Percentiles rank a stretch among this genome's conserved stretches.
Conservation (phyloP, 1,140 invertebrate species). For the Eurosta solidaginis region DNA sequence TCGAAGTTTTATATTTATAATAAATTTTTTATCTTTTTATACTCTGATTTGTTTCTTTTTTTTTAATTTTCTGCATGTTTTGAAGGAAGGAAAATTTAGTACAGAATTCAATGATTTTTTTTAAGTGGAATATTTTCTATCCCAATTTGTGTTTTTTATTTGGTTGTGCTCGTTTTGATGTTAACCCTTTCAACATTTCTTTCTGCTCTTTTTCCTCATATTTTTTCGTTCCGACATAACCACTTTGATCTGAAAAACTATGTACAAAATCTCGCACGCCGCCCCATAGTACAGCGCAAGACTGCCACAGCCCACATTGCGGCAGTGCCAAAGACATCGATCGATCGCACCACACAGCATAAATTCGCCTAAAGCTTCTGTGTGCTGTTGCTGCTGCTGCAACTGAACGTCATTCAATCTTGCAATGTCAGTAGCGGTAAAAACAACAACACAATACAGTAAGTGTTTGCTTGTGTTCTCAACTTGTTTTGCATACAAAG, state of each 20-base stretch:
- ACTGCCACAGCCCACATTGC: slow-evolving; percentile 1
- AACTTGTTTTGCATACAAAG: slow-evolving; percentile 27
- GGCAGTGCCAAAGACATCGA: neutral
- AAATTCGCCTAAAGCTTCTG: slow-evolving; percentile 35
- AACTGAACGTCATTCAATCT: neutral
- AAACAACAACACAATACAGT: neutral
- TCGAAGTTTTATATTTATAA: too few species aligned
- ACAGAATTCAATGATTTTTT: too few species aligned
- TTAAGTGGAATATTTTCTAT: too few species aligned
- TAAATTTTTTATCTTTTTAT: too few species aligned
- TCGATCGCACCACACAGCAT: slow-evolving; percentile 32
- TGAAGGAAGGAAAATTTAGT: too few species aligned
- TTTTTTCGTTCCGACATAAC: too few species aligned
- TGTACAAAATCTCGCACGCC: neutral
- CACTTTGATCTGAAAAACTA: neutral
- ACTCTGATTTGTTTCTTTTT: too few species aligned
- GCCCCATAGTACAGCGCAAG: neutral
- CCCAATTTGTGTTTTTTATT: too few species aligned
- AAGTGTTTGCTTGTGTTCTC: neutral
- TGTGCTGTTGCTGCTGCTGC: neutral
- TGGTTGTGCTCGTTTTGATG: too few species aligned
- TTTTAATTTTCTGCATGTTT: too few species aligned
- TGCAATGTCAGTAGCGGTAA: neutral
- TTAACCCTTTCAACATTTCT: too few species aligned
- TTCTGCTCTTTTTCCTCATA: too few species aligned